These are phyloP conservation scores for Barbus barbus DNA, from an alignment of 2,113 vertebrate genomes.

Conservation along the genomic window DNA sequence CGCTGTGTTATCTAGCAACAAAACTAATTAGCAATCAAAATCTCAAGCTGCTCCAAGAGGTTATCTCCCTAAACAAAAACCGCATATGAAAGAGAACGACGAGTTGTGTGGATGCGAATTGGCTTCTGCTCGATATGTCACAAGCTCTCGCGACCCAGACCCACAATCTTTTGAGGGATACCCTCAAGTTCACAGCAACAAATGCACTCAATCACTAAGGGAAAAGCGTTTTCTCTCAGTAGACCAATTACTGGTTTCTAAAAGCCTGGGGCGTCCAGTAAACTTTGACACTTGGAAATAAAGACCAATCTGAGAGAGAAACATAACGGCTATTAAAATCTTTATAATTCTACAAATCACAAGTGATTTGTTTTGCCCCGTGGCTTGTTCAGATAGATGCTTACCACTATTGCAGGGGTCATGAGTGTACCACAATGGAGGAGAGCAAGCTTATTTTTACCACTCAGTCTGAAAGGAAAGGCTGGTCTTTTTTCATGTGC, in stretches of 20 bases:
- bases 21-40: slow-evolving; percentile 72
- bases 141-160: slow-evolving; percentile 73
- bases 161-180: slow-evolving; percentile 76
- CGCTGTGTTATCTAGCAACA: slow-evolving; percentile 68
- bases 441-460: slow-evolving; percentile 77
- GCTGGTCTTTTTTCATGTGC: slow-evolving; percentile 63
- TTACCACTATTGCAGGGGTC: slow-evolving; percentile 74
- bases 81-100: slow-evolving; percentile 65
- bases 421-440: slow-evolving; percentile 73
- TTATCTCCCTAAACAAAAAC: slow-evolving; percentile 72
- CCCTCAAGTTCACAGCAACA: slow-evolving; percentile 81
- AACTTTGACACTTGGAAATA: slow-evolving; percentile 85
- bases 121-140: slow-evolving; percentile 73
- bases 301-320: slow-evolving; percentile 79
- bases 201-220: slow-evolving; percentile 78
- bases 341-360: slow-evolving; percentile 82
- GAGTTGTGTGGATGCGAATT: slow-evolving; percentile 65
- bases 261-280: slow-evolving; percentile 75
- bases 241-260: slow-evolving; percentile 83
- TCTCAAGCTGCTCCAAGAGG: slow-evolving; percentile 65
- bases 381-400: slow-evolving; percentile 78
- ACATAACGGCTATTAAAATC: slow-evolving; percentile 82
- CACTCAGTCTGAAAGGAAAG: slow-evolving; percentile 67
- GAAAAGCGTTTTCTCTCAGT: slow-evolving; percentile 76
- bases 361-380: slow-evolving; percentile 82